Evolutionary conservation across 2,888 invertebrate genomes (phyloP).

Genomic region (Rhagophthalmus giganteus): DNA sequence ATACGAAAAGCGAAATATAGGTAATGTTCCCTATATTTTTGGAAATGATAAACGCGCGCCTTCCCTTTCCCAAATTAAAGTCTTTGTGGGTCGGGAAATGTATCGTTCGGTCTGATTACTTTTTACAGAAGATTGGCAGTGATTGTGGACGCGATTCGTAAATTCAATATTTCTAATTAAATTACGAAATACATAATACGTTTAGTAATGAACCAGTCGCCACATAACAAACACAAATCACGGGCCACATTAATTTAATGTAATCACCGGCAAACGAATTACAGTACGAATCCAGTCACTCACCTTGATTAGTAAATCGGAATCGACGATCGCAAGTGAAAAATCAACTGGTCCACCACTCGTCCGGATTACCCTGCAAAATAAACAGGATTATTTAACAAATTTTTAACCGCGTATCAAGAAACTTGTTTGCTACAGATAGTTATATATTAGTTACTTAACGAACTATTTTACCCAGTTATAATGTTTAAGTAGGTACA

Average conservation of each 20-base stretch:
- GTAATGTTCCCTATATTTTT: conserved; percentile 8
- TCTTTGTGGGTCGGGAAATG: conserved; percentile 8
- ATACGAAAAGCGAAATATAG: conserved; percentile 2
- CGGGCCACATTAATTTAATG: conserved; percentile 40
- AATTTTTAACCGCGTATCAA: conserved; percentile 26
- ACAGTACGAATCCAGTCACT: conserved; percentile 38
- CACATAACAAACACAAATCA: conserved; percentile 43
- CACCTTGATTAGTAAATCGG: conserved; percentile 34
- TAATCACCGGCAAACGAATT: conserved; percentile 42
- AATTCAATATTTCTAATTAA: conserved; percentile 30
- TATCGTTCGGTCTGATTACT: conserved; percentile 12
- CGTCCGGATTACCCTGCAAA: conserved; percentile 36
- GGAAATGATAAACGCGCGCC: conserved; percentile 6
- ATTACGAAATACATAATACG: conserved; percentile 33
- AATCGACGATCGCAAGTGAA: conserved; percentile 1
- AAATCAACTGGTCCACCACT: conserved; percentile 32
- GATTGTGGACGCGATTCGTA: conserved; percentile 3
- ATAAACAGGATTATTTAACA: conserved; percentile 39
- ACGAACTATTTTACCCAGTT: conserved; percentile 15
- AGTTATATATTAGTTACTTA: too few relatives aligned
- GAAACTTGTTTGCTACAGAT: neutral
- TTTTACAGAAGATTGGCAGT: conserved; percentile 9
- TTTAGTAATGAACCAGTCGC: conserved; percentile 38
- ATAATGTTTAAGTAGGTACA: neutral
- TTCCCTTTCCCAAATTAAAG: conserved; percentile 6